phyloP scores from a whole-genome alignment of 2,888 invertebrate species.

The Microchrysa polita region DNA sequence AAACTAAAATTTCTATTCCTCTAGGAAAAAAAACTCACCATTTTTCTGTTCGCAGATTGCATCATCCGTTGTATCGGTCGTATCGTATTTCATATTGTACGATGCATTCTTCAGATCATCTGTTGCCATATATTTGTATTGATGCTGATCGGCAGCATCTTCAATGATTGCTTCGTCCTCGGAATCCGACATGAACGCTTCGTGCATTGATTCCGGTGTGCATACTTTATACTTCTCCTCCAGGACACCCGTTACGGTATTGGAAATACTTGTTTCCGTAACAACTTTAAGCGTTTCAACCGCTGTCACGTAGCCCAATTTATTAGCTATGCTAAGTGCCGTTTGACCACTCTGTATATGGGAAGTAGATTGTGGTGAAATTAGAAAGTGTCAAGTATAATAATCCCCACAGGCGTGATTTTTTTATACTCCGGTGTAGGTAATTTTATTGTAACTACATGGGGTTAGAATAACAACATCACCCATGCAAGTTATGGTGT shows the following conservation, averaged over 20 bases:
- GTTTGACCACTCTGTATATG: constrained; percentile 89
- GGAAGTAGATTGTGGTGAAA: too few relatives aligned
- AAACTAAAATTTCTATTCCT: too few relatives aligned
- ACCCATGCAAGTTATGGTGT: too few relatives aligned
- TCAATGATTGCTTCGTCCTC: constrained; percentile 91
- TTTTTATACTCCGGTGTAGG: too few relatives aligned
- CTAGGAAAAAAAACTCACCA: constrained; percentile 1
- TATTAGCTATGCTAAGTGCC: constrained; percentile 94
- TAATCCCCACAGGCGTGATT: too few relatives aligned
- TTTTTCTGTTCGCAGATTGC: constrained; percentile 58
- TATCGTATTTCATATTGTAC: constrained; percentile 78
- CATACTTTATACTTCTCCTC: constrained; percentile 98
- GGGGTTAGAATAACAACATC: too few relatives aligned
- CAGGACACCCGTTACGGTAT: constrained; percentile 64
- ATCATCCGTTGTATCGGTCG: constrained; percentile 72
- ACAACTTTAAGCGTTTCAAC: constrained; percentile 96
- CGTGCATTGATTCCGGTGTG: constrained; percentile 98
- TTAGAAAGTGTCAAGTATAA: too few relatives aligned
- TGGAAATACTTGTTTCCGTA: constrained; percentile 79
- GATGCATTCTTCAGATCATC: constrained; percentile 82
- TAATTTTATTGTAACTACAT: too few relatives aligned
- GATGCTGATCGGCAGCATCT: constrained; percentile 70
- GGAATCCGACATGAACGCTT: constrained; percentile 97
- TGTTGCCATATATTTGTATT: constrained; percentile 82
- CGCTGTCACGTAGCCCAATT: constrained; percentile 97